Conservation (phyloP, 2,113 vertebrate species). For the Tyto alba region DNA sequence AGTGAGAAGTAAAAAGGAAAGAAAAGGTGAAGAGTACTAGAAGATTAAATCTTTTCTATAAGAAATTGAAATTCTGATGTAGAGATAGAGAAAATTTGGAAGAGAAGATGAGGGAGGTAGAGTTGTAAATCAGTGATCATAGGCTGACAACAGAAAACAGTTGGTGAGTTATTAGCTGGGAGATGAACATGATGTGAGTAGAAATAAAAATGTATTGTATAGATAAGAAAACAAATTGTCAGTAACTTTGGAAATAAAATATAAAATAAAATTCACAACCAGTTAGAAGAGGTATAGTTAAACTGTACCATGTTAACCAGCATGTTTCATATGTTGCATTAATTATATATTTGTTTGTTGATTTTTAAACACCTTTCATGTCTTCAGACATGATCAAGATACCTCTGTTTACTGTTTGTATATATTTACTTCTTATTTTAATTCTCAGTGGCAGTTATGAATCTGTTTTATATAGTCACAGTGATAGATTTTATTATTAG, state of each 20-base stretch:
- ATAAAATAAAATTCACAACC: neutral
- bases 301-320: neutral
- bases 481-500: neutral
- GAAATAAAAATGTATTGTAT: neutral
- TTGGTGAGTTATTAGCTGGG: neutral
- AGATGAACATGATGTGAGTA: neutral
- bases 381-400: neutral
- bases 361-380: neutral
- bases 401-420: neutral
- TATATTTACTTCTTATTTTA: neutral
- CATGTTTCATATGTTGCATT: neutral
- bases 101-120: neutral
- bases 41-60: neutral
- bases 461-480: neutral
- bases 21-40: neutral
- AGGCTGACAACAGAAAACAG: neutral
- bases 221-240: neutral
- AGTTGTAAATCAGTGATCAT: neutral
- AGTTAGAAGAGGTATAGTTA: neutral
- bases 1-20: neutral
- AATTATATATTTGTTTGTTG: neutral
- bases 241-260: neutral
- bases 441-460: neutral
- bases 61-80: neutral
- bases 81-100: neutral